Conservation (phyloP, 2,113 vertebrate genomes). For the Cyanocitta stelleri region DNA sequence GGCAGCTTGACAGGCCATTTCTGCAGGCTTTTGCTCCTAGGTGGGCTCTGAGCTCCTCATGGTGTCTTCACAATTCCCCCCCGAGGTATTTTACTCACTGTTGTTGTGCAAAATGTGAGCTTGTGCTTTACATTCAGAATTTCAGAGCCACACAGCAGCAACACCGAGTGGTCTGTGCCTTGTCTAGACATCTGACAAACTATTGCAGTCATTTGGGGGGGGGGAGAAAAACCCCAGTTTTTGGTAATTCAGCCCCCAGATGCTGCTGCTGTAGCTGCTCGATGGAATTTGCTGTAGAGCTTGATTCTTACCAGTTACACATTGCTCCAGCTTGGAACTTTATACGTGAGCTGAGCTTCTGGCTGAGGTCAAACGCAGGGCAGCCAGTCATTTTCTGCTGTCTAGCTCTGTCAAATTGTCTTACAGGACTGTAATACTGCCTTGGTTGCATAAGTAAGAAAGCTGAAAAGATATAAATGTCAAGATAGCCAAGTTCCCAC, state of each 20-base stretch:
- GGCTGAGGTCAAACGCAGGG: constrained; percentile 56
- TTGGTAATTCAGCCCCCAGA: constrained; percentile 20
- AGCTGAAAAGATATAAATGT: constrained; percentile 70
- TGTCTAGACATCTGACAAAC: constrained; percentile 43
- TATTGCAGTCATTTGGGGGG: not conserved
- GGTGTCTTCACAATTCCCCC: not conserved
- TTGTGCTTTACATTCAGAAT: not conserved
- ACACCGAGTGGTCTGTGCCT: constrained; percentile 2
- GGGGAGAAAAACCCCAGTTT: not conserved
- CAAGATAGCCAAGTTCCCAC: constrained; percentile 63
- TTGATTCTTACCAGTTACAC: constrained; percentile 56
- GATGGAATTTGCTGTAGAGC: constrained; percentile 37
- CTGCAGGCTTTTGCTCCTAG: not conserved
- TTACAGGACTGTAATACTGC: constrained; percentile 56
- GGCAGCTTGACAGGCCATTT: not conserved
- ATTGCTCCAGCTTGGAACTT: constrained; percentile 49
- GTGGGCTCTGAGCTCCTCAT: not conserved
- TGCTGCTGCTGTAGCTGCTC: constrained; percentile 41
- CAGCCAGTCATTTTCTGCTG: constrained; percentile 64
- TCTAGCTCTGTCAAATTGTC: constrained; percentile 65
- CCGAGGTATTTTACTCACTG: not conserved
- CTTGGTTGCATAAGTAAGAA: constrained; percentile 69
- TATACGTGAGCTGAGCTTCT: constrained; percentile 55
- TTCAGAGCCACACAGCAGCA: not conserved
- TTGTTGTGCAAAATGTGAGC: not conserved